Conservation (phyloP, 2,888 invertebrate genomes). For the Byasa hedistus region DNA sequence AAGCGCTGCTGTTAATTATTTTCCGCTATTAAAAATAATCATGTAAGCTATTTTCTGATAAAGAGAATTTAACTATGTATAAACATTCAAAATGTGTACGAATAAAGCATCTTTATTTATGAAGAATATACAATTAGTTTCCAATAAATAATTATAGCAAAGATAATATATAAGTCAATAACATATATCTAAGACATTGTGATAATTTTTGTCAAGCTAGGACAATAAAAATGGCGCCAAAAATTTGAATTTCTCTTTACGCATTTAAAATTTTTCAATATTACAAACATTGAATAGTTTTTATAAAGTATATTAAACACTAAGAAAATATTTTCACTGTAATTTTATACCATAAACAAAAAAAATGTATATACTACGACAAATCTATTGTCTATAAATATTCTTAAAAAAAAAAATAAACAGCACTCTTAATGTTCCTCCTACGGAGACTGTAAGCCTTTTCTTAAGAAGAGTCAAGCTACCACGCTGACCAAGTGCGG, state of each 20-base stretch:
- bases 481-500: no score
- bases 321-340: neutral
- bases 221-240: neutral
- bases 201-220: neutral
- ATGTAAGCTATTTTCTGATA: neutral
- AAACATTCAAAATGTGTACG: neutral
- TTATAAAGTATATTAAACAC: neutral
- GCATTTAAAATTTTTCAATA: no score
- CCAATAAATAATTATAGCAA: slow-evolving; percentile 9
- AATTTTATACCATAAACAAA: neutral
- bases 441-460: neutral
- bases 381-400: neutral
- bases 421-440: no score
- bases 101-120: slow-evolving; percentile 16
- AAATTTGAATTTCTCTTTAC: no score
- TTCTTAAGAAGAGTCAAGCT: no score
- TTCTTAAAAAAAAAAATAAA: neutral
- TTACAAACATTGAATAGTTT: no score
- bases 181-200: neutral
- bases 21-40: neutral
- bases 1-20: neutral
- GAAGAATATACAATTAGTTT: slow-evolving; percentile 9
- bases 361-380: neutral
- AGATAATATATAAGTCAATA: neutral
- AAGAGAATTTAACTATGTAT: neutral